Evolutionary conservation across 2,113 vertebrate genomes (phyloP), one percentile per base, ranked within the genome.

Genomic region (Mesitornis unicolor): DNA sequence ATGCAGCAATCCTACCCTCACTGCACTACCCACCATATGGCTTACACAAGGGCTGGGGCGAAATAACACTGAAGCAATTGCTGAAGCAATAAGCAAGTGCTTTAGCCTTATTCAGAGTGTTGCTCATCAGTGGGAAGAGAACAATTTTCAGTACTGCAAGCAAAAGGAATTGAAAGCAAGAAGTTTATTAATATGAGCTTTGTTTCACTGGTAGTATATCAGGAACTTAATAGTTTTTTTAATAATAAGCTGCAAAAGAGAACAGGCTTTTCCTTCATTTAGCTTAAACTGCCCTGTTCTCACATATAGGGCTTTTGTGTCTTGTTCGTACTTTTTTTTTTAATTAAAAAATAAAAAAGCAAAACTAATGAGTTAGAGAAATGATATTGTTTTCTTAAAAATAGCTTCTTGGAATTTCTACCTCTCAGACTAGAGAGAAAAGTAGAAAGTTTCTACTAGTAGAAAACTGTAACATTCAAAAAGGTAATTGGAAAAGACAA

Each of bases 1-100:
- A n/a, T 22, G 50, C 5, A 73, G 43, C 36, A 19, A 90, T 53
- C 38, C 42, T 65, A 22, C 17, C 51, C 83, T 33, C 9, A 5
- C 71, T 65, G 50, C 35, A 2, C 45, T 17, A 11, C 42, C 57
- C 77, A 76, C 65, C 31, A 14, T 50, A 19, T 2, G 4, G 45
- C 18, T 28, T 26, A 29, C 45, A 35, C 33, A 24, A 1, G 2
- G 35, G 2, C 1, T 1, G 16, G 10, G 42, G 16, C 11, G 16
- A 22, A 69, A 48, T n/a, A n/a, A 33, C 53, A 59, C 71, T 35
- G n/a, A 78, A 71, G 43, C 15, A n/a, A n/a, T n/a, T n/a, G n/a
- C n/a, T n/a, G n/a, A n/a, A n/a, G n/a, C n/a, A 50, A 76, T 7
- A 69, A 86, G 24, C 47, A 84, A 53, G 28, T 53, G 36, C 45